Conservation (phyloP, 2,888 invertebrate species). For the Napeogenes sylphis region DNA sequence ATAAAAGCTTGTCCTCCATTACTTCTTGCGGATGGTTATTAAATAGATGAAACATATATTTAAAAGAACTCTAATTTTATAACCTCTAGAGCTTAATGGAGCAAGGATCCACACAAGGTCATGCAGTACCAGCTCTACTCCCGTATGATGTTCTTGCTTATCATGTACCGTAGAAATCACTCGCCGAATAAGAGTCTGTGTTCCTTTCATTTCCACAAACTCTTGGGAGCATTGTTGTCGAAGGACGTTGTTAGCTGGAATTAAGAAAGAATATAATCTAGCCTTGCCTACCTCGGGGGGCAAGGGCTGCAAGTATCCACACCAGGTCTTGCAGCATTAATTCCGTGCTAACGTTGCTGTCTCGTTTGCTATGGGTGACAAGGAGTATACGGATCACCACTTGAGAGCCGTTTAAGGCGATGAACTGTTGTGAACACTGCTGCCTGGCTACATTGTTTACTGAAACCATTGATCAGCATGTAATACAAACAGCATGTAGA, state of each 20-base stretch:
- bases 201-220: slow-evolving; percentile 70
- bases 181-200: slow-evolving; percentile 71
- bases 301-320: slow-evolving; percentile 79
- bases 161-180: slow-evolving; percentile 66
- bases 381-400: slow-evolving; percentile 75
- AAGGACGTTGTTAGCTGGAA: slow-evolving; percentile 69
- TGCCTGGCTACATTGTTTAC: slow-evolving; percentile 72
- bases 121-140: slow-evolving; percentile 68
- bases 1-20: too few species aligned
- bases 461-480: slow-evolving; percentile 49
- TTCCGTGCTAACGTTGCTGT: slow-evolving; percentile 71
- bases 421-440: slow-evolving; percentile 74
- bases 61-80: slow-evolving; percentile 18
- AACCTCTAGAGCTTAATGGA: slow-evolving; percentile 73
- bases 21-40: too few species aligned
- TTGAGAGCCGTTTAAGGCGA: slow-evolving; percentile 75
- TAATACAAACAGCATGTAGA: slow-evolving; percentile 1
- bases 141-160: slow-evolving; percentile 62
- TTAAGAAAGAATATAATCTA: slow-evolving; percentile 28
- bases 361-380: slow-evolving; percentile 72
- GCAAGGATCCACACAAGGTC: slow-evolving; percentile 78
- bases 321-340: slow-evolving; percentile 77
- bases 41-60: too few species aligned
- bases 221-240: slow-evolving; percentile 70
- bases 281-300: slow-evolving; percentile 68